phyloP scores from a whole-genome alignment of 2,888 invertebrate genomes.

The Adelphocoris suturalis region DNA sequence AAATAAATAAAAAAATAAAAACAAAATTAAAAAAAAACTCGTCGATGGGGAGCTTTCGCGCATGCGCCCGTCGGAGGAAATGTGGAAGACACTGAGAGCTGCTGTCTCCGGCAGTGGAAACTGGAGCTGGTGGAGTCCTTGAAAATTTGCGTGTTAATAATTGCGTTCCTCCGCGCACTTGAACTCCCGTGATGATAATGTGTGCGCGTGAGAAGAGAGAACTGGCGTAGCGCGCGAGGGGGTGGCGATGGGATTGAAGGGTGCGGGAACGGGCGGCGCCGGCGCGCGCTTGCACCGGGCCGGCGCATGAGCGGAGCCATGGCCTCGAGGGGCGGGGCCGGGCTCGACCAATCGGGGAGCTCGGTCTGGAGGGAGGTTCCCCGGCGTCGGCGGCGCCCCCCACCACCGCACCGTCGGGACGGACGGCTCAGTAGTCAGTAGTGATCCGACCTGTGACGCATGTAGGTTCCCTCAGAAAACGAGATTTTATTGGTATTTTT shows the following conservation, averaged over 20 bases:
- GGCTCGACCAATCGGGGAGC: not conserved
- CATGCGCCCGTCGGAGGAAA: too few species aligned
- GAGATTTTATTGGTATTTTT: conserved; percentile 37
- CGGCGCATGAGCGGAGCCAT: conserved; percentile 47
- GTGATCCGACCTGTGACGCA: conserved; percentile 54
- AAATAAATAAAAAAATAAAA: too few species aligned
- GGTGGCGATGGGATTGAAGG: not conserved
- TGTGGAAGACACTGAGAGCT: not conserved
- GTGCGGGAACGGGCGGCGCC: not conserved
- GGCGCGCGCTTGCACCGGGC: not conserved
- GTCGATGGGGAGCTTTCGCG: too few species aligned
- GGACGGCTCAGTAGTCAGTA: conserved; percentile 12
- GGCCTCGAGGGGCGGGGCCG: conserved; percentile 19
- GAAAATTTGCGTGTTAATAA: conserved; percentile 31
- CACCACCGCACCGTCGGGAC: conserved; percentile 28
- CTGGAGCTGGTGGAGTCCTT: not conserved
- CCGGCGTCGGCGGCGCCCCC: conserved; percentile 7
- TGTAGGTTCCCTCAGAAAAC: conserved; percentile 21
- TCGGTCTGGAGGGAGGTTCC: not conserved
- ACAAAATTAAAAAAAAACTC: too few species aligned
- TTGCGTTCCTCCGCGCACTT: conserved; percentile 35
- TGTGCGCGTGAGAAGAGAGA: conserved; percentile 40
- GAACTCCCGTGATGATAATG: conserved; percentile 43
- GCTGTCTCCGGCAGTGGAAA: not conserved
- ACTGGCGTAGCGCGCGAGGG: not conserved